Evolutionary conservation across 2,113 vertebrate species (phyloP).

Genomic region (Pelodiscus sinensis): DNA sequence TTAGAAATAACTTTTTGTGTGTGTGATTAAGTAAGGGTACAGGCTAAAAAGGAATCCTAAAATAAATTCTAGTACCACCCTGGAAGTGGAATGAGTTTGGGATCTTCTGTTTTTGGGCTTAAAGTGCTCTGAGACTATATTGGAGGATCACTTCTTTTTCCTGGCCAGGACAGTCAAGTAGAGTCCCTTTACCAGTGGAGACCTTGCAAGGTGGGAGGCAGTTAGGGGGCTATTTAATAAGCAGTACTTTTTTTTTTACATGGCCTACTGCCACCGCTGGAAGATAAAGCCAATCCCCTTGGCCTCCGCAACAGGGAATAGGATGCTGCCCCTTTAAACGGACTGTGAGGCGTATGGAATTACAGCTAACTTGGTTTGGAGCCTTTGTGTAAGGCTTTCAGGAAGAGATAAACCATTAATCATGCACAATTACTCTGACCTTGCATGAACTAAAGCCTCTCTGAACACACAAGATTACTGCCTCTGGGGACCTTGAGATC

Average conservation of each 20-base stretch:
- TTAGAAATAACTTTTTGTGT: slow-evolving; percentile 55
- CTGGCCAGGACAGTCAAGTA: background rate
- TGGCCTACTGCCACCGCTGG: slow-evolving; percentile 59
- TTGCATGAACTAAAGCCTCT: slow-evolving; percentile 74
- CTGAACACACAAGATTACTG: slow-evolving; percentile 63
- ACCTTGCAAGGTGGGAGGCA: background rate
- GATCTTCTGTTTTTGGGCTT: background rate
- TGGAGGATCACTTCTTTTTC: background rate
- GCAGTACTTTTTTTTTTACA: background rate
- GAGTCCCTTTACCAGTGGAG: slow-evolving; percentile 27
- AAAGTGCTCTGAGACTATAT: background rate
- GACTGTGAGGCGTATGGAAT: slow-evolving; percentile 68
- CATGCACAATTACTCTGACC: slow-evolving; percentile 79
- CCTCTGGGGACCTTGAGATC: slow-evolving; percentile 58
- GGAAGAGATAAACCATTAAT: slow-evolving; percentile 78
- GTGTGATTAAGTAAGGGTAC: slow-evolving; percentile 22
- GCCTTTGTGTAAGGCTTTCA: slow-evolving; percentile 77
- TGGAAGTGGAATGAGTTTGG: background rate
- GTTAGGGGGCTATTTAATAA: slow-evolving; percentile 34
- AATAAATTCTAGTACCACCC: slow-evolving; percentile 26
- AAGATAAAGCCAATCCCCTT: slow-evolving; percentile 65
- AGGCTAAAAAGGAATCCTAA: slow-evolving; percentile 44
- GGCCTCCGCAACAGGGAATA: slow-evolving; percentile 61
- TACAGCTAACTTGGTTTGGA: slow-evolving; percentile 70
- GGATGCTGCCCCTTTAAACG: slow-evolving; percentile 66